Evolutionary conservation across 2,797 vertebrate species (phyloP), one percentile per base, ranked within the genome.

Genomic region (Serranus cabrilla): DNA sequence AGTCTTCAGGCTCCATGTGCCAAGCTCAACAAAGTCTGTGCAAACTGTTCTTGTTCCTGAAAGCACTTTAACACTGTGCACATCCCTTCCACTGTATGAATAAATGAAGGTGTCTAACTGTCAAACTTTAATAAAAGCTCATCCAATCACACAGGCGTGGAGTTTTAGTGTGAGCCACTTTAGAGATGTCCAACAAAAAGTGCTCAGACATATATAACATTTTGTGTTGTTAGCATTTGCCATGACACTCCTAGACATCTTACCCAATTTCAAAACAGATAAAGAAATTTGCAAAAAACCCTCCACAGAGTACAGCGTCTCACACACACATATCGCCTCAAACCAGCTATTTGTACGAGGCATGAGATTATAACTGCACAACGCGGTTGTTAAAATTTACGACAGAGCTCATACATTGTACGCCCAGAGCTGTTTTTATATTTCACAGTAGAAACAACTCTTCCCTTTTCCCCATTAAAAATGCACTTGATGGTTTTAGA

Each of bases 391-490:
- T 80, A 78, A 34, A 71, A 87, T 91, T 87, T 63, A 87, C 64
- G 72, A 78, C 68, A 4, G 74, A 31, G 59, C 52, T 61, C 25
- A n/a, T n/a, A 78, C 77, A 58, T 56, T 45, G 39, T 79, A 77
- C 7, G 10, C 77, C 81, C 40, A 2, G 23, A 65, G 83, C 74
- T 45, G 51, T 84, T 89, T 86, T 83, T 74, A 83, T 62, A 84
- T 72, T 87, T 82, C 16, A 45, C 60, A 51, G 20, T 8, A 46
- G 66, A 81, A 78, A 74, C 78, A 79, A 80, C 68, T 67, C 69
- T 52, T 68, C 37, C 21, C 11, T 25, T 50, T 75, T 71, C 76
- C 80, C 74, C 76, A 89, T 89, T 90, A 88, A 88, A 88, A 89
- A 59, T 58, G 40, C 59, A 79, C 81, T 85, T 70, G 85, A 77